These are phyloP conservation scores for Capricornis sumatraensis DNA, from an alignment of 2,113 vertebrate species.

Conservation along the genomic window DNA sequence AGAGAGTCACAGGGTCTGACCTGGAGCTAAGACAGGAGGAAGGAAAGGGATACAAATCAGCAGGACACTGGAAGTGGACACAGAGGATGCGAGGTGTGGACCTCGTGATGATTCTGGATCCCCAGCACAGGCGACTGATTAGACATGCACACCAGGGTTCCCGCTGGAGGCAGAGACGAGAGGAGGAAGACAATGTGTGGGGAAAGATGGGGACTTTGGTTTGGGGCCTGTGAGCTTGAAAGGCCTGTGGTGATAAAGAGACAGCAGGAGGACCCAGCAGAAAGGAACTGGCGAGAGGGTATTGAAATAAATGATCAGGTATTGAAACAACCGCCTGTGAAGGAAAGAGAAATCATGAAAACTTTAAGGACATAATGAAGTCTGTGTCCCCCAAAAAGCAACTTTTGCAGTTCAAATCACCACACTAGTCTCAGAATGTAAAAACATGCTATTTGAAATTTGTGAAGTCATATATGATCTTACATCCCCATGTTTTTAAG, in stretches of 20 bases:
- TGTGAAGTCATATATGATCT: neutral
- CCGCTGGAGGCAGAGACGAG: neutral
- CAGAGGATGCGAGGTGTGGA: neutral
- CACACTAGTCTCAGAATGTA: neutral
- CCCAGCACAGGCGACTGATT: rapidly evolving
- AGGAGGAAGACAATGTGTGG: no score
- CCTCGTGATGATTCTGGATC: neutral
- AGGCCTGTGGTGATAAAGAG: neutral
- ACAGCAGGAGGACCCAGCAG: neutral
- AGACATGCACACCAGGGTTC: neutral
- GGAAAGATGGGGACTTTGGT: neutral
- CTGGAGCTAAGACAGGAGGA: no score
- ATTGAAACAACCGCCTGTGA: neutral
- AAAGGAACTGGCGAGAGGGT: neutral
- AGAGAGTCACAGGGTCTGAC: neutral
- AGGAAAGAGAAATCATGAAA: neutral
- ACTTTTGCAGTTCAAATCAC: neutral
- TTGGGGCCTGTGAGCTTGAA: neutral
- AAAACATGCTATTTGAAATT: neutral
- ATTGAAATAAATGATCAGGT: neutral
- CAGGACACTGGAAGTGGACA: neutral
- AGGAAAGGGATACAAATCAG: neutral
- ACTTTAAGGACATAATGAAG: neutral
- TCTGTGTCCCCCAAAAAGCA: neutral
- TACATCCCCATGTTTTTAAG: neutral